Percentiles rank a stretch among this genome's conserved stretches.
Conservation (phyloP, 2,113 vertebrate genomes). For the Stegostoma tigrinum region DNA sequence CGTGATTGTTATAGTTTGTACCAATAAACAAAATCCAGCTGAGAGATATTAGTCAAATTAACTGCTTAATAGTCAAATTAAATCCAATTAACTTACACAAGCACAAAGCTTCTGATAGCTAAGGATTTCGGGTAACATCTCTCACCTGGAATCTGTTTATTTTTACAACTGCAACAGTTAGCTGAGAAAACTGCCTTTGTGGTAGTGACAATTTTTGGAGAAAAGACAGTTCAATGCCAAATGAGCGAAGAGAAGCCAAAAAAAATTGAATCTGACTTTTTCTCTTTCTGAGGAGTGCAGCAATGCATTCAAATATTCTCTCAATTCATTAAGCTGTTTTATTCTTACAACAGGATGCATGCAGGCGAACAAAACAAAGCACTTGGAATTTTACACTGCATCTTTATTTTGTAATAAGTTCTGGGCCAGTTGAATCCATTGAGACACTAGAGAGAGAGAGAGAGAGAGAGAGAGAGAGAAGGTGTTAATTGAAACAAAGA, state of each 20-base stretch:
- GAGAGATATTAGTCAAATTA: slow-evolving; percentile 20
- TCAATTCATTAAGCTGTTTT: neutral
- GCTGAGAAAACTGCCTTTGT: neutral
- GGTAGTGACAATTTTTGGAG: neutral
- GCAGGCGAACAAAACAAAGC: neutral
- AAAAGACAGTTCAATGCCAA: neutral
- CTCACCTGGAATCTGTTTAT: neutral
- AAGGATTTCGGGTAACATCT: neutral
- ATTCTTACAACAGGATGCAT: neutral
- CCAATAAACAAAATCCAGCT: neutral
- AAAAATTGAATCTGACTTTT: neutral
- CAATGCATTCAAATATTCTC: neutral
- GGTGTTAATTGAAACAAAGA: neutral
- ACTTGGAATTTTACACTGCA: neutral
- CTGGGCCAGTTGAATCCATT: neutral
- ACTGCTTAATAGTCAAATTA: neutral
- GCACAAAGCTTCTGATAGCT: too few species aligned
- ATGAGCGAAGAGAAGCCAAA: neutral
- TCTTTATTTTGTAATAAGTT: neutral
- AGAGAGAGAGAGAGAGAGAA: neutral
- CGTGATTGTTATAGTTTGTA: neutral
- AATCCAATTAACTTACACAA: neutral
- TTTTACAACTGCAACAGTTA: neutral
- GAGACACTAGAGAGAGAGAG: neutral
- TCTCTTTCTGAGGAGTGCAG: neutral